Percentiles rank a stretch among this genome's conserved stretches.
These are phyloP conservation scores for Chloropsis hardwickii DNA, from an alignment of 2,113 vertebrate genomes.

Conservation along the genomic window DNA sequence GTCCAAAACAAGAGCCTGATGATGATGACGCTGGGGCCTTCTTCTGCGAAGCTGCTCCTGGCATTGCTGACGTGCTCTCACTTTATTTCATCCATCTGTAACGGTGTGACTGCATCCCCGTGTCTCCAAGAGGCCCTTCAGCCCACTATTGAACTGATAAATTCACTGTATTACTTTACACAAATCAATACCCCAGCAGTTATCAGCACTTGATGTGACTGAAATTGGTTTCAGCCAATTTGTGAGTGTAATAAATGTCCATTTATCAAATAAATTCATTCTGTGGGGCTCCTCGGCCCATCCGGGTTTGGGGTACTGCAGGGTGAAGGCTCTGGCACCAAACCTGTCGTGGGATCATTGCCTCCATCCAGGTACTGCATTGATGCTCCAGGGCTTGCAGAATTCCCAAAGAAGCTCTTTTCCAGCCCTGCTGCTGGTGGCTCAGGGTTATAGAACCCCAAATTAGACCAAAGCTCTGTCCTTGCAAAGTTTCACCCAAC, in stretches of 20 bases:
- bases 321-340: neutral
- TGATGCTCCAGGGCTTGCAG: fast-evolving
- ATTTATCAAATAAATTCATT: constrained; percentile 89
- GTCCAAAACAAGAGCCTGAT: neutral
- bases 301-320: constrained; percentile 15
- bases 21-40: neutral
- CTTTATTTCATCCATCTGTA: constrained; percentile 70
- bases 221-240: constrained; percentile 92
- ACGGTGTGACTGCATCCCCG: constrained; percentile 12
- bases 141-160: constrained; percentile 84
- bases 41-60: neutral
- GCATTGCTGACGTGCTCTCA: neutral
- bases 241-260: constrained; percentile 90
- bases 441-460: neutral
- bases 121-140: constrained; percentile 70
- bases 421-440: neutral
- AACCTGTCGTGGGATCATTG: fast-evolving
- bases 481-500: neutral
- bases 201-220: constrained; percentile 83
- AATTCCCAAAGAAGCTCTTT: neutral
- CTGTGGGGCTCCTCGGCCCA: constrained; percentile 22
- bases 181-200: constrained; percentile 92
- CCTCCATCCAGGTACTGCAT: neutral
- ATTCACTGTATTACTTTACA: constrained; percentile 95
- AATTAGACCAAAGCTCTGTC: neutral